phyloP scores from a whole-genome alignment of 2,888 invertebrate genomes.

The Eupithecia dodoneata region DNA sequence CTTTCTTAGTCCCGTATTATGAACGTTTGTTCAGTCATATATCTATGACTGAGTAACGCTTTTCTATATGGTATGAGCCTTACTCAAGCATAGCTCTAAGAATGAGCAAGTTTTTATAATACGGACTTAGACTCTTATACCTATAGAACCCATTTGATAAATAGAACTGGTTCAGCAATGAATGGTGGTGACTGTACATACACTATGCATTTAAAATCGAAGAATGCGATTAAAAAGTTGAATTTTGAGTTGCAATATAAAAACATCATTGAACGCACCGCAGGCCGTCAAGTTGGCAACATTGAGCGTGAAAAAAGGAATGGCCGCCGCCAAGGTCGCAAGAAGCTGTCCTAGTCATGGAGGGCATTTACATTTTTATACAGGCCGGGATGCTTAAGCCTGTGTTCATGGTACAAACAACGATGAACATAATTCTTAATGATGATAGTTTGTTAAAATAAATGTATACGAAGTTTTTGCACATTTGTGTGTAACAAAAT shows the following conservation, averaged over 20 bases:
- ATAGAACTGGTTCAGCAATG: not conserved
- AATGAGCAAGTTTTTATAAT: too few relatives aligned
- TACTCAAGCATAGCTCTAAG: too few relatives aligned
- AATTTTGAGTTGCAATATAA: slow-evolving; percentile 71
- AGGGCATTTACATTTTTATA: slow-evolving; percentile 78
- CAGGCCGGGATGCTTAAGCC: slow-evolving; percentile 63
- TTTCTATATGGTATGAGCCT: too few relatives aligned
- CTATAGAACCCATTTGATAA: not conserved
- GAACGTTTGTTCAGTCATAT: too few relatives aligned
- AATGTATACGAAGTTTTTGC: not conserved
- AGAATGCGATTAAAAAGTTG: slow-evolving; percentile 59
- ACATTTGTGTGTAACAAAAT: not conserved
- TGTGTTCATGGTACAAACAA: slow-evolving; percentile 45
- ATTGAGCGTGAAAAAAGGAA: slow-evolving; percentile 81
- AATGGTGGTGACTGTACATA: not conserved
- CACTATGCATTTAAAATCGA: not conserved
- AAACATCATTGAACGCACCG: slow-evolving; percentile 71
- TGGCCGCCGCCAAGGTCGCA: slow-evolving; percentile 80
- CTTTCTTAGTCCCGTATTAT: not conserved
- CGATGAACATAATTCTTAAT: slow-evolving; percentile 36
- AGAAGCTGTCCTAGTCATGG: slow-evolving; percentile 82
- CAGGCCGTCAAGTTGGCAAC: slow-evolving; percentile 77
- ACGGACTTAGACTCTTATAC: too few relatives aligned
- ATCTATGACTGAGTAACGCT: too few relatives aligned
- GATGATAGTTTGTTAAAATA: slow-evolving; percentile 24